Evolutionary conservation across 1,140 invertebrate species (phyloP).

Genomic region (Belonocnema kinseyi): DNA sequence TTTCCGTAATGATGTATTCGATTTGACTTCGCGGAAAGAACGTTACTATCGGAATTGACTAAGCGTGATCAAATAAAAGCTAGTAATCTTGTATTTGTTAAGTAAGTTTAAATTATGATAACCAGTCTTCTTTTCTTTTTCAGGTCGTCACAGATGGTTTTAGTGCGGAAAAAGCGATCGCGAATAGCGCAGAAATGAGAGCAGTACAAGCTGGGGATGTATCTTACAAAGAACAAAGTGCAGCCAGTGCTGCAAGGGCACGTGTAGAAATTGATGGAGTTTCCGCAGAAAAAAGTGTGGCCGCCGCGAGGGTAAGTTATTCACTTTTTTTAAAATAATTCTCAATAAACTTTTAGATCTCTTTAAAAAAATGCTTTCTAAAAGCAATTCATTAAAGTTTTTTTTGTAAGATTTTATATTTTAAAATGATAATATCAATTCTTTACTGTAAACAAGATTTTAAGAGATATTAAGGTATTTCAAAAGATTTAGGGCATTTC

Average conservation of each 20-base stretch:
- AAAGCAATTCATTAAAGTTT: no score
- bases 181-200: conserved; percentile 88
- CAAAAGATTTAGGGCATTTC: no score
- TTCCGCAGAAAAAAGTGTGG: conserved; percentile 84
- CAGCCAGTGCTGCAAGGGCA: conserved; percentile 78
- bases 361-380: background rate
- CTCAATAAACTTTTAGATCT: background rate
- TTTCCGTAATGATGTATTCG: no score
- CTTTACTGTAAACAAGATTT: no score
- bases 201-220: conserved; percentile 86
- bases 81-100: conserved; percentile 22
- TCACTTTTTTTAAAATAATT: background rate
- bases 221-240: conserved; percentile 85
- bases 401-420: no score
- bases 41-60: background rate
- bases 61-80: conserved; percentile 5
- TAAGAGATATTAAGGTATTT: no score
- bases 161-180: conserved; percentile 85
- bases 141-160: conserved; percentile 87
- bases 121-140: conserved; percentile 8
- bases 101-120: conserved; percentile 4
- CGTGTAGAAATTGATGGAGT: conserved; percentile 85
- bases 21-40: background rate
- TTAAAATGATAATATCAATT: no score
- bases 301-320: conserved; percentile 81